These are phyloP conservation scores for Speoplatyrhinus poulsoni DNA, from an alignment of 2,113 vertebrate genomes.

Conservation along the genomic window DNA sequence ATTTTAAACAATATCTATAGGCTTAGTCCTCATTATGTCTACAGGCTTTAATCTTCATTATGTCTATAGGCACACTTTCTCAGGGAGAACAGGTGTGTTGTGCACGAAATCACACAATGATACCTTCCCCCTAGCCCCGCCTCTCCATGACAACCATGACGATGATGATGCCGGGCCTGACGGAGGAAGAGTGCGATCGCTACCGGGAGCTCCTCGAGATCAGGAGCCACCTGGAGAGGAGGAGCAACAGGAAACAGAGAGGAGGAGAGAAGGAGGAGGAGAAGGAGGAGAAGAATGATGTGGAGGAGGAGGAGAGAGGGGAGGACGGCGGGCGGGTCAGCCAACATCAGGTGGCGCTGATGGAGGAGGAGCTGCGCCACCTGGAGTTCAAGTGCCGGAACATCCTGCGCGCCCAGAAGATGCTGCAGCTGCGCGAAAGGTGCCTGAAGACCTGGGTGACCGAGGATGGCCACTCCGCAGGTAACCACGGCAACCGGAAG, in stretches of 20 bases:
- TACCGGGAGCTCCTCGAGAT: conserved; percentile 85
- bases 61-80: neutral
- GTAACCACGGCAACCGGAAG: conserved; percentile 28
- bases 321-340: conserved; percentile 56
- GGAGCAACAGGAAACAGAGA: conserved; percentile 6
- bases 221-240: conserved; percentile 80
- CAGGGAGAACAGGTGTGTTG: too few species aligned
- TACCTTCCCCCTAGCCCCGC: conserved; percentile 30
- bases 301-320: conserved; percentile 26
- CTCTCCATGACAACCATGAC: conserved; percentile 43
- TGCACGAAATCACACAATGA: neutral
- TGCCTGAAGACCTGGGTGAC: conserved; percentile 86
- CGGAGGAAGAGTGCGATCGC: conserved; percentile 80
- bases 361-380: conserved; percentile 87
- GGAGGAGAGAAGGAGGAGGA: conserved; percentile 40
- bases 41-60: too few species aligned
- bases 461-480: conserved; percentile 72
- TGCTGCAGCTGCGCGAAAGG: conserved; percentile 85
- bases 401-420: conserved; percentile 84
- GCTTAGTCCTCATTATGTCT: too few species aligned
- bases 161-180: conserved; percentile 78
- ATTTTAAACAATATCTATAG: too few species aligned
- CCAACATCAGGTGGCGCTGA: conserved; percentile 80
- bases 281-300: conserved; percentile 1
- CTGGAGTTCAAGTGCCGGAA: conserved; percentile 89